A percentile compares a stretch with the other conserved stretches of the same genome.
phyloP scores from a whole-genome alignment of 2,113 vertebrate genomes.

The Chroicocephalus ridibundus region DNA sequence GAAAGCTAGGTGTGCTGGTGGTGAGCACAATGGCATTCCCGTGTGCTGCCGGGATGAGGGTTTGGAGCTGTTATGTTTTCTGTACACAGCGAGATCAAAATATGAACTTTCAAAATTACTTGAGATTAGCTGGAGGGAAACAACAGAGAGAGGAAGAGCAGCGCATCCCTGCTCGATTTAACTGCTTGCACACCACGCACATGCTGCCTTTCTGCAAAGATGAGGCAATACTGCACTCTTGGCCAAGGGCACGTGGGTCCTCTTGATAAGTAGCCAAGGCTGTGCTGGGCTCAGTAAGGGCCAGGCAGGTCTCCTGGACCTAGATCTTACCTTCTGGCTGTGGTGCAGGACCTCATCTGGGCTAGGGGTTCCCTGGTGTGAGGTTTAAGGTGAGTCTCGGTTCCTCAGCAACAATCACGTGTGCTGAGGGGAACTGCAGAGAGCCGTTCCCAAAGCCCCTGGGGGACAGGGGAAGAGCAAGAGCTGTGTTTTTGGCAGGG shows the following conservation, averaged over 20 bases:
- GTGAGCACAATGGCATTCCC: not conserved
- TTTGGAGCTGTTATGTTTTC: not conserved
- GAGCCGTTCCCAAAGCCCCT: not conserved
- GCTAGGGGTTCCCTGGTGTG: rapidly evolving
- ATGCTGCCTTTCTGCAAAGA: not conserved
- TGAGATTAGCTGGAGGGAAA: slow-evolving; percentile 3
- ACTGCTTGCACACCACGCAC: rapidly evolving
- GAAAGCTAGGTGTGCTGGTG: not conserved
- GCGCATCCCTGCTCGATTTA: not conserved
- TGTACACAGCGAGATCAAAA: not conserved
- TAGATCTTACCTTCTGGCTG: not conserved
- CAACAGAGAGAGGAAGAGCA: not conserved
- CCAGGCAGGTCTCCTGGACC: not conserved
- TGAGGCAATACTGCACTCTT: not conserved
- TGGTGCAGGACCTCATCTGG: not conserved
- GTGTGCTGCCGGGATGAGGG: not conserved
- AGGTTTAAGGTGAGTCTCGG: not conserved
- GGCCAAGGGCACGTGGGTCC: not conserved
- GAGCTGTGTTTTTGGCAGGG: not conserved
- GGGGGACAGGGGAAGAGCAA: not conserved
- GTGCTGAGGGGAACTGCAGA: not conserved
- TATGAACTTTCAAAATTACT: not conserved
- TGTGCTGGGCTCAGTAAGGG: not conserved
- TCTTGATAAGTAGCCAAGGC: not conserved
- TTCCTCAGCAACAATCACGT: not conserved